Evolutionary conservation across 1,140 invertebrate genomes (phyloP), one percentile per base, ranked within the genome.

Genomic region (Apis mellifera): DNA sequence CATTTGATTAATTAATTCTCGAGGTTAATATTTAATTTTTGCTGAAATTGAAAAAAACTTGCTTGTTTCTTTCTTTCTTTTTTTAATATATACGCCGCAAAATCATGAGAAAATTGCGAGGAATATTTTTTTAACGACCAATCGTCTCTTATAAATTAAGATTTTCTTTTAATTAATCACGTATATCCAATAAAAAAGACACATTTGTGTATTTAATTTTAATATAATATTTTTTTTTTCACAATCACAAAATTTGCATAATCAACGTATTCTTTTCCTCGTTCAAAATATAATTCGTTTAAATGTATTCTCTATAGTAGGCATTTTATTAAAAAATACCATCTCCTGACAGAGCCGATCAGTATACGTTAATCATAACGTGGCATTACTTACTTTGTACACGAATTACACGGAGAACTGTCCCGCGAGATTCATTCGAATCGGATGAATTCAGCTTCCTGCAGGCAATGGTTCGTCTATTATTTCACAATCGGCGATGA

Each of bases 401-500:
- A 76, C 62, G 79, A 82, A 82, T 82, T 76, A 65, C 79, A 60
- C 42, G 72, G 72, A 42, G 59, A 80, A 73, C 72, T 74, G 70
- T 80, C 60, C 70, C 78, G 69, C 26, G 79, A 82, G 73, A 76
- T 82, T 82, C n/a, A 54, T 82, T 82, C 21, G 79, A 82, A 76
- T 82, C 72, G 79, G 55, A 68, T 69, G 73, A 82, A 82, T 82
- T 68, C 72, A 81, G 78, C 78, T 80, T 80, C 78, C 78, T 73
- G 79, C 64, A 23, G 64, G 52, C 60, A 76, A 59, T 64, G 64
- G 55, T 82, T n/a, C 79, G 79, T 55, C 73, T 68, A 82, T 76
- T 76, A 76, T 82, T 82, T 50, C 79, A 68, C 79, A 82, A 82
- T 82, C 73, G 73, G 19, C 71, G 79, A 82, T 82, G 73, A 82